Base-by-base conservation (phyloP, 1,140 invertebrate genomes). In the Aphelinus atriplicis region DNA sequence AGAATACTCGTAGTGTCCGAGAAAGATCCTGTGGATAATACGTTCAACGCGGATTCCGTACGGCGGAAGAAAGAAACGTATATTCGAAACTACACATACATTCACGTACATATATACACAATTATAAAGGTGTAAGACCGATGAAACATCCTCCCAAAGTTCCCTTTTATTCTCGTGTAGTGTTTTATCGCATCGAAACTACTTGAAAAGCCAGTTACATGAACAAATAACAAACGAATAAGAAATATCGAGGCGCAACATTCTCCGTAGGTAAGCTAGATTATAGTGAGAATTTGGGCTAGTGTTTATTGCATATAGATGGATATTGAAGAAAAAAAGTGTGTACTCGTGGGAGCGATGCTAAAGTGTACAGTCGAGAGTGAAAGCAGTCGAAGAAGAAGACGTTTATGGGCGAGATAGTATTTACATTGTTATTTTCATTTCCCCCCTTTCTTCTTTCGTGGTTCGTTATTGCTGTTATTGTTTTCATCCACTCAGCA, bases 211-310 rank as follows among this genome's bases (percentile, higher is more conserved):
- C 3, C 6, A 5, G 47, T 6, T 46, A 45, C 26, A 26, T 53
- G 7, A 10, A 53, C 10, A 65, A 58, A 50, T 48, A 68, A 61
- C 10, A 67, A 47, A 43, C 60, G 47, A 55, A 45, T 43, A 61
- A 66, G 62, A 7, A 51, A 69, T 45, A 68, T 47, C 55, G 58
- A 66, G 69, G 3, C 60, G 73, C 42, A 45, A 73, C 50, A 61
- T 74, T 71, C 57, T 73, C 55, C 53, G 55, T 74, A 74, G 47
- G 45, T 74, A 73, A 64, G 43, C 10, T 68, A 73, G 46, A 62
- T 55, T n/a, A 61, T 61, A 67, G 65, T 55, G 65, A 73, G 47
- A 72, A 26, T 60, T 61, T 1, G 67, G 65, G 72, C 65, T 73
- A 73, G 48, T 62, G 42, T 55, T 66, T 67, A 73, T 55, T 26